Conservation (phyloP, 2,797 vertebrate species). For the Oreonectes daqikongensis region DNA sequence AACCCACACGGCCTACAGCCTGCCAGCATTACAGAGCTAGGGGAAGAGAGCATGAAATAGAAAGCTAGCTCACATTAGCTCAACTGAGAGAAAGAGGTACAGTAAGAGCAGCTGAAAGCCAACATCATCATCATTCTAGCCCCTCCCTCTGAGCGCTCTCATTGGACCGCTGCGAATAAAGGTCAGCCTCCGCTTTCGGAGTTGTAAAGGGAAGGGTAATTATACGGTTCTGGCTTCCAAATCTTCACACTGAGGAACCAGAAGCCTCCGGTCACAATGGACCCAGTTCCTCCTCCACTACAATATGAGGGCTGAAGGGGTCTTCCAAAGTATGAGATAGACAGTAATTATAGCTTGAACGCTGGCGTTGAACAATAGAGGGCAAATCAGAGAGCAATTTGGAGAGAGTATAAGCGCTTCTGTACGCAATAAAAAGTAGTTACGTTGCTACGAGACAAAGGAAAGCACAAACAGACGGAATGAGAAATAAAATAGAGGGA, state of each 20-base stretch:
- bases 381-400: conserved; percentile 30
- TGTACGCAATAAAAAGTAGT: neutral
- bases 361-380: conserved; percentile 56
- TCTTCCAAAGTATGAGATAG: conserved; percentile 46
- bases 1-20: conserved; percentile 68
- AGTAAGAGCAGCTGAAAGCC: neutral
- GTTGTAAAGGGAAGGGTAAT: conserved; percentile 69
- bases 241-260: conserved; percentile 63
- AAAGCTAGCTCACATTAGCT: neutral
- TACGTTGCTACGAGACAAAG: conserved; percentile 28
- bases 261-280: conserved; percentile 63
- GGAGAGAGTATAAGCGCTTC: conserved; percentile 10
- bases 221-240: conserved; percentile 66
- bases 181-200: conserved; percentile 64
- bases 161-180: conserved; percentile 65
- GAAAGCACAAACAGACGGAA: neutral
- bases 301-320: conserved; percentile 62
- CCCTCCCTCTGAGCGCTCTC: conserved; percentile 25
- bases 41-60: neutral
- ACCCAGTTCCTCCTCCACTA: conserved; percentile 36
- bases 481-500: neutral
- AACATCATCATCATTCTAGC: conserved; percentile 29
- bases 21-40: conserved; percentile 61
- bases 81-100: neutral
- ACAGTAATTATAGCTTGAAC: conserved; percentile 71